Conservation (phyloP, 2,113 vertebrate genomes). For the Ranitomeya variabilis region DNA sequence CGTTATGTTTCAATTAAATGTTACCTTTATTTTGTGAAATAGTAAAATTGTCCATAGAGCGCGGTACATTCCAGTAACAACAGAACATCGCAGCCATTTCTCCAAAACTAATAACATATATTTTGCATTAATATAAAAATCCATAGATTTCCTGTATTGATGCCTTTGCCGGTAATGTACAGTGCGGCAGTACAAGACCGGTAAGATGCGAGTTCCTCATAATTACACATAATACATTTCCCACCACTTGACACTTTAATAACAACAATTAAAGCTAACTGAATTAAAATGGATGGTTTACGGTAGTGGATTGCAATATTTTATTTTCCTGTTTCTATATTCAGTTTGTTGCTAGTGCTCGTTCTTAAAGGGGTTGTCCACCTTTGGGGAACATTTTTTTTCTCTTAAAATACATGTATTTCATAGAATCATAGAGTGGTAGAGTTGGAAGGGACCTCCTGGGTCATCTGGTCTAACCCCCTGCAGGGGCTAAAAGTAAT, state of each 20-base stretch:
- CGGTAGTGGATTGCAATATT: not conserved
- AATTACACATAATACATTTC: not conserved
- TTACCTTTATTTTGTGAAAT: not conserved
- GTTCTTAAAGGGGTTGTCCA: not conserved
- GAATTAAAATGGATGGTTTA: constrained; percentile 2
- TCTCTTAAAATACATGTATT: no score
- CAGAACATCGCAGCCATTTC: not conserved
- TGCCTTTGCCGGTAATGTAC: not conserved
- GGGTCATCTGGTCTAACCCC: no score
- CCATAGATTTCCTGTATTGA: not conserved
- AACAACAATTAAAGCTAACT: constrained; percentile 4
- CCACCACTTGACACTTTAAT: constrained; percentile 5
- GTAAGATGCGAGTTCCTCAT: not conserved
- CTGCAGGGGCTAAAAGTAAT: no score
- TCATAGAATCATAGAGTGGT: no score
- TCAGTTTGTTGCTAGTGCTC: not conserved
- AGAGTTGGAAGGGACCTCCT: no score
- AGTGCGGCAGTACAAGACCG: not conserved
- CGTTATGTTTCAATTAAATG: not conserved
- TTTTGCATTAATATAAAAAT: not conserved
- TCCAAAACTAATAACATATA: not conserved
- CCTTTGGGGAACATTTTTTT: not conserved
- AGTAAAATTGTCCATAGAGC: not conserved
- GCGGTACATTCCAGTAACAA: not conserved
- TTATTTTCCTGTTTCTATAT: not conserved